phyloP scores from a whole-genome alignment of 1,140 invertebrate species.

The Drosophila guanche region DNA sequence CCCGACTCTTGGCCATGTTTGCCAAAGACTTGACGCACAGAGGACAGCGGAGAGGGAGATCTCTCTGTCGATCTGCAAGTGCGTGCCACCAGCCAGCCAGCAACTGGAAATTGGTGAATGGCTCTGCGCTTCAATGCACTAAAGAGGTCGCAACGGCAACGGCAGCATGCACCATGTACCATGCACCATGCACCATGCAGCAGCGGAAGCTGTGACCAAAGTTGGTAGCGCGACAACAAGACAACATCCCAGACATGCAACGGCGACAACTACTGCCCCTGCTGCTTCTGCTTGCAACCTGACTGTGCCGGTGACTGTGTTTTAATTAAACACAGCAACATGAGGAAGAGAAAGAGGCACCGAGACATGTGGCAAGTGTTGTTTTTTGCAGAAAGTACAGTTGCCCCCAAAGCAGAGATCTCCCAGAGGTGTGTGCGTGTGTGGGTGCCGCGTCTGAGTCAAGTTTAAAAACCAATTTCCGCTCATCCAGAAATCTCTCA shows the following conservation, averaged over 20 bases:
- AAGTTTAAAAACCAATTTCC: neutral
- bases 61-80: slow-evolving; percentile 21
- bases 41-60: slow-evolving; percentile 6
- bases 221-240: slow-evolving; percentile 52
- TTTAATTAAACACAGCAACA: slow-evolving; percentile 76
- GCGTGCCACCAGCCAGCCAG: neutral
- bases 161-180: no score
- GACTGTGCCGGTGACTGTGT: slow-evolving; percentile 26
- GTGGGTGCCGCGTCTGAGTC: neutral
- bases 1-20: slow-evolving; percentile 57
- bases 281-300: slow-evolving; percentile 47
- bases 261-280: slow-evolving; percentile 19
- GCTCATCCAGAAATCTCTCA: no score
- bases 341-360: slow-evolving; percentile 36
- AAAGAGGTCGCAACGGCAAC: slow-evolving; percentile 57
- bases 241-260: slow-evolving; percentile 23
- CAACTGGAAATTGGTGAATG: slow-evolving; percentile 68
- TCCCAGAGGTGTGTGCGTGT: slow-evolving; percentile 21
- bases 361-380: slow-evolving; percentile 68
- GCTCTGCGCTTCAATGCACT: slow-evolving; percentile 73
- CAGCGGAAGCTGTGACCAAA: slow-evolving; percentile 78
- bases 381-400: slow-evolving; percentile 54
- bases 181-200: no score
- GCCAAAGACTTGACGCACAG: slow-evolving; percentile 65
- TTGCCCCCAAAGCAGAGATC: slow-evolving; percentile 45